Percentiles rank a stretch among this genome's conserved stretches.
These are phyloP conservation scores for Nerophis lumbriciformis DNA, from an alignment of 2,113 vertebrate genomes.

Conservation along the genomic window DNA sequence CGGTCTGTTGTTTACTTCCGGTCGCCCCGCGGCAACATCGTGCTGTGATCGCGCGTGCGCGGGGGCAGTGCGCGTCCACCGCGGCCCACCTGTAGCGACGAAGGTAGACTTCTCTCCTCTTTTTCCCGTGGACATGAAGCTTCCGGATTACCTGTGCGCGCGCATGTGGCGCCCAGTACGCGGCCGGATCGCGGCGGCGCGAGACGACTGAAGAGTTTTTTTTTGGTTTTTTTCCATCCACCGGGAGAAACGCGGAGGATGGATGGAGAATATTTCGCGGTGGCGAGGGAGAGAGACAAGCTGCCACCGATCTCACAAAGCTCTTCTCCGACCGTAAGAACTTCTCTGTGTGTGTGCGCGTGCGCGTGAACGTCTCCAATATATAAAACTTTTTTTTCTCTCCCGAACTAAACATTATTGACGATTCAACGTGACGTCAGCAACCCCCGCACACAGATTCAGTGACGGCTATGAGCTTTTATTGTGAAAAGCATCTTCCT, in stretches of 20 bases:
- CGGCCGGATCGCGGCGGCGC: neutral
- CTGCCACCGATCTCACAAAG: slow-evolving; percentile 55
- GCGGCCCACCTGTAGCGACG: slow-evolving; percentile 50
- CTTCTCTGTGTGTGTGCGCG: neutral
- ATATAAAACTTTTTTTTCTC: neutral
- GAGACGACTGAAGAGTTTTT: neutral
- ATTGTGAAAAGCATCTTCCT: too few species aligned
- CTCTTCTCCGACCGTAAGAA: slow-evolving; percentile 50
- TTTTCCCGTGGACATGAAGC: slow-evolving; percentile 36
- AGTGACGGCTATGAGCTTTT: too few species aligned
- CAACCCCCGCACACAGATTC: neutral
- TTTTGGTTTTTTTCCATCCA: too few species aligned
- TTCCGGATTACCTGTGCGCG: slow-evolving; percentile 17
- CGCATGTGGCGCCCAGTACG: neutral
- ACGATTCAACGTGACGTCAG: neutral
- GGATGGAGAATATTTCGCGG: slow-evolving; percentile 51
- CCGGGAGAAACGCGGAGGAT: slow-evolving; percentile 30
- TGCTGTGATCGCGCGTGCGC: slow-evolving; percentile 20
- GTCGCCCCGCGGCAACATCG: neutral
- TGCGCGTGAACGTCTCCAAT: neutral
- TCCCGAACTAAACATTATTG: neutral
- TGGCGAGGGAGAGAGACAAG: slow-evolving; percentile 44
- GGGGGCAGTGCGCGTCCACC: slow-evolving; percentile 27
- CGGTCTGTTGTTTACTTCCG: neutral
- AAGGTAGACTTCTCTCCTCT: slow-evolving; percentile 31